Base-by-base conservation (phyloP, 2,888 invertebrate genomes). In the Mylabris sibirica region DNA sequence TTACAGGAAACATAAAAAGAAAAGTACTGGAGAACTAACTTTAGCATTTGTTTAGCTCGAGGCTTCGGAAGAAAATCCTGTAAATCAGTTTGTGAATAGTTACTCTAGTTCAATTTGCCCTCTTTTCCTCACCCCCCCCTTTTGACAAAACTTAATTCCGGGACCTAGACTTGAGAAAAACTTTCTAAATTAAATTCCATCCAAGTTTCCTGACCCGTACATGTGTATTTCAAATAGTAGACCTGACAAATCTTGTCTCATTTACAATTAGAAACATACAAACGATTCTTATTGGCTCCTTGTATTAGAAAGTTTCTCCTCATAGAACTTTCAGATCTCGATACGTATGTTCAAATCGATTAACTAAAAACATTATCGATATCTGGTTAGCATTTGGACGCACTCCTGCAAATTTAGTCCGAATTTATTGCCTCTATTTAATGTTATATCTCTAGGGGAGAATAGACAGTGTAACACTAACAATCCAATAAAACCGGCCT, bases 111-210 rank as follows among this genome's bases (percentile, higher is more conserved):
- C 78, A 80, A 80, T 81, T 81, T 77, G 71, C 72, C 66, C 74
- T 8, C 3, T 5, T 17, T 44, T 57, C 26, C 57, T n/a, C 26
- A 1, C n/a, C 5, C 57, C 6, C 57, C 26, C 4, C 30, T 30
- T 57, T 57, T 26, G 57, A 57, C 73, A 74, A 72, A 80, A 80
- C 81, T 80, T 78, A 79, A 78, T 81, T 82, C 78, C 75, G 70
- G 71, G 72, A 71, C 68, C 76, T 73, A 74, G 78, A 79, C 78
- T 78, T 77, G 73, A 75, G 79, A 80, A 81, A 81, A 82, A 82
- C 80, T 82, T 82, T 79, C 79, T 72, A 81, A 82, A 82, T 82
- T 82, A 81, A 81, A 82, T 82, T 82, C 81, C 77, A 68, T 63
- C 74, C 68, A 80, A 79, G 74, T 78, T 78, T 77, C 73, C 76